Percentiles rank a stretch among this genome's conserved stretches.
Evolutionary conservation across 2,888 invertebrate genomes (phyloP).

Genomic region (Oscheius sp.): DNA sequence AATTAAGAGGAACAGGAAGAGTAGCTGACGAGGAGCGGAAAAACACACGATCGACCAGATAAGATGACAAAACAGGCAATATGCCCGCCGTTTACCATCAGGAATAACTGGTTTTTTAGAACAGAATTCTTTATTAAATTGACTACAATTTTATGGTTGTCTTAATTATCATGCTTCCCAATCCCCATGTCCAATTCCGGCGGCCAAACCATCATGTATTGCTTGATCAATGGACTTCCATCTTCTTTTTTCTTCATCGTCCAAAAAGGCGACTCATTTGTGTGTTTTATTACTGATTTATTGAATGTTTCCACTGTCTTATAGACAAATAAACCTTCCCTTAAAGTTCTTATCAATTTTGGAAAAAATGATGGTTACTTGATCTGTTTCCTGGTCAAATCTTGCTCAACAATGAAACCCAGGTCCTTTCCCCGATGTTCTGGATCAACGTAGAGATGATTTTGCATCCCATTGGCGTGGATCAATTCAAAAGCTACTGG

Average conservation of each 20-base stretch:
- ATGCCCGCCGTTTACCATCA: too few relatives aligned
- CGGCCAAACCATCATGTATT: neutral
- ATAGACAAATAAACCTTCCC: neutral
- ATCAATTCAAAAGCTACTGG: constrained; percentile 10
- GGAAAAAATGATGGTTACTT: neutral
- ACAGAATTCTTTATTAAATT: too few relatives aligned
- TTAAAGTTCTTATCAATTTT: neutral
- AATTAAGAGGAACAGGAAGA: too few relatives aligned
- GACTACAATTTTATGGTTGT: too few relatives aligned
- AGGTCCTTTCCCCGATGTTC: constrained; percentile 4
- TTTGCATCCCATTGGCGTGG: constrained; percentile 3
- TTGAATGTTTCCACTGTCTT: constrained; percentile 13
- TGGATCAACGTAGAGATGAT: neutral
- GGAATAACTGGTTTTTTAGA: too few relatives aligned
- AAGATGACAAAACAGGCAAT: too few relatives aligned
- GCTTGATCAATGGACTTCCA: neutral
- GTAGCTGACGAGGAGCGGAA: too few relatives aligned
- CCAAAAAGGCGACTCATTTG: constrained; percentile 10
- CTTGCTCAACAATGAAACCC: constrained; percentile 4
- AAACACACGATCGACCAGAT: too few relatives aligned
- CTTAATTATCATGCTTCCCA: too few relatives aligned
- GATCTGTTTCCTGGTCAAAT: constrained; percentile 9
- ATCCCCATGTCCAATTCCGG: neutral
- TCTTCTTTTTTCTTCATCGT: constrained; percentile 3
- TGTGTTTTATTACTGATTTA: constrained; percentile 2